phyloP scores from a whole-genome alignment of 2,113 vertebrate genomes.

The Neolamprologus cancellatus region DNA sequence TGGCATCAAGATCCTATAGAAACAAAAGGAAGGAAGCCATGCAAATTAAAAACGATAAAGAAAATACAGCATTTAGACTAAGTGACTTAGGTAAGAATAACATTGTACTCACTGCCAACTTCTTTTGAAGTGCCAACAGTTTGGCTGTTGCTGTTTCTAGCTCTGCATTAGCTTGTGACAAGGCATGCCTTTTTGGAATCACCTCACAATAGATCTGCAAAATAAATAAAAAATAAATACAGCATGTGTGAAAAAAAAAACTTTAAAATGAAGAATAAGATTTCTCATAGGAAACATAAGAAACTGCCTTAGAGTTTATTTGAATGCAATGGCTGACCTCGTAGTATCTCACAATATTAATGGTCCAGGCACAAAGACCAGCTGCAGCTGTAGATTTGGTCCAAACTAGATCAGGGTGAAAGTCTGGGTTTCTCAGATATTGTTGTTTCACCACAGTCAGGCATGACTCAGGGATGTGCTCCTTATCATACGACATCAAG shows the following conservation, averaged over 20 bases:
- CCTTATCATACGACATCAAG: slow-evolving; percentile 78
- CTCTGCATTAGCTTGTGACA: slow-evolving; percentile 74
- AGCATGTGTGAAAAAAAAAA: neutral
- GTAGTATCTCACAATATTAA: slow-evolving; percentile 79
- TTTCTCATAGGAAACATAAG: neutral
- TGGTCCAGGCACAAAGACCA: slow-evolving; percentile 80
- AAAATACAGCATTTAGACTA: neutral
- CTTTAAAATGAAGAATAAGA: neutral
- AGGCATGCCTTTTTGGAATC: slow-evolving; percentile 70
- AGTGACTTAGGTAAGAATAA: neutral
- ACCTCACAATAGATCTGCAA: slow-evolving; percentile 77
- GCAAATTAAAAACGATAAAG: neutral
- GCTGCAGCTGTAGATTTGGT: slow-evolving; percentile 82
- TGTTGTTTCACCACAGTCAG: slow-evolving; percentile 77
- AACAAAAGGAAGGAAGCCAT: neutral
- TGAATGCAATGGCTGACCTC: slow-evolving; percentile 61
- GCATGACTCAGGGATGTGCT: slow-evolving; percentile 79
- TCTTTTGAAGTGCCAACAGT: slow-evolving; percentile 70
- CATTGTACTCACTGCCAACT: slow-evolving; percentile 66
- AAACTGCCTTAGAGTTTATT: neutral
- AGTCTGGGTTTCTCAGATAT: slow-evolving; percentile 76
- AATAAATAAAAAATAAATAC: neutral
- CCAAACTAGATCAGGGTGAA: slow-evolving; percentile 74
- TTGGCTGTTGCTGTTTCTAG: slow-evolving; percentile 74
- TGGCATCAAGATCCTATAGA: slow-evolving; percentile 73